A percentile compares a stretch with the other conserved stretches of the same genome.
These are phyloP conservation scores for Diaprepes abbreviatus DNA, from an alignment of 2,888 invertebrate genomes.

Conservation along the genomic window DNA sequence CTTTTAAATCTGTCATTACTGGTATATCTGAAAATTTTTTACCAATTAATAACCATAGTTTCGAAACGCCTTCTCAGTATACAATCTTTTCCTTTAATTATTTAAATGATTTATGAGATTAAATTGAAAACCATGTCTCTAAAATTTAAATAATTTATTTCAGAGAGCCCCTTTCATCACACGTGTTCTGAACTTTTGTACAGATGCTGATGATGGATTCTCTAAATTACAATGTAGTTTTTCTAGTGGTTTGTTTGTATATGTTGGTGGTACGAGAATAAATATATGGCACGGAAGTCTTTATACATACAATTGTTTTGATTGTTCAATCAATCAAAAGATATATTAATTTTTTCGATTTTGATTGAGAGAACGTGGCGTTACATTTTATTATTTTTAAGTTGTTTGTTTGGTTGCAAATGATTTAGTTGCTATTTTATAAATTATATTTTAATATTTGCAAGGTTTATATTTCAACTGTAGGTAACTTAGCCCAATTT, in stretches of 20 bases:
- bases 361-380: background rate
- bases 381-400: background rate
- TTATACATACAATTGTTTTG: slow-evolving; percentile 14
- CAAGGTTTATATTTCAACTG: too few relatives aligned
- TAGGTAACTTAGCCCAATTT: too few relatives aligned
- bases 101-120: slow-evolving; percentile 7
- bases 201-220: slow-evolving; percentile 16
- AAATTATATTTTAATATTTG: too few relatives aligned
- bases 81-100: slow-evolving; percentile 10
- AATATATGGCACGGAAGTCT: slow-evolving; percentile 9
- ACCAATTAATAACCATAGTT: too few relatives aligned
- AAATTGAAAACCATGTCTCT: slow-evolving; percentile 3
- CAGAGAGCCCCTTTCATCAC: background rate
- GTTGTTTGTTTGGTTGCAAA: too few relatives aligned
- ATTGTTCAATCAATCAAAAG: slow-evolving; percentile 18
- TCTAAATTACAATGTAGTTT: slow-evolving; percentile 19
- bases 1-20: too few relatives aligned
- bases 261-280: slow-evolving; percentile 8
- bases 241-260: slow-evolving; percentile 17
- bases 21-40: too few relatives aligned
- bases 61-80: background rate
- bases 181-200: slow-evolving; percentile 11
- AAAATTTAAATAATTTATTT: slow-evolving; percentile 17
- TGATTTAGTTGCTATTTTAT: too few relatives aligned
- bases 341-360: slow-evolving; percentile 2